Percentiles rank a stretch among this genome's conserved stretches.
These are phyloP conservation scores for Muntiacus muntjak DNA, from an alignment of 2,113 vertebrate genomes.

Conservation along the genomic window DNA sequence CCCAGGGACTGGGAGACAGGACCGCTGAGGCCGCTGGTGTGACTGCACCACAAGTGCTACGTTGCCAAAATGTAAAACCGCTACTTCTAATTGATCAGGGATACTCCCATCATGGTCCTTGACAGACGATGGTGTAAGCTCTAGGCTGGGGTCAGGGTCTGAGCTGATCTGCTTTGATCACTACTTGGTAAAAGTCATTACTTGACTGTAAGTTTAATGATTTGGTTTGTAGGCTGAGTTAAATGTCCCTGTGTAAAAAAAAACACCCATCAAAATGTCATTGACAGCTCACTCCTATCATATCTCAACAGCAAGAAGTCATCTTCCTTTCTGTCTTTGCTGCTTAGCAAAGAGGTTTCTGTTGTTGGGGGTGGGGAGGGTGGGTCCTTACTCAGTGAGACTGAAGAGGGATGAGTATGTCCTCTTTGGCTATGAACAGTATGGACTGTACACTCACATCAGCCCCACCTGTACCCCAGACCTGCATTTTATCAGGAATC, in stretches of 20 bases:
- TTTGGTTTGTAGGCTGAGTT: constrained; percentile 37
- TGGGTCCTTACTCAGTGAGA: neutral
- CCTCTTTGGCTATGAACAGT: neutral
- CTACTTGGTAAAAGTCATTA: constrained; percentile 48
- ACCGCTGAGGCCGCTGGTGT: neutral
- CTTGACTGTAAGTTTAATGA: constrained; percentile 43
- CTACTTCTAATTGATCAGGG: constrained; percentile 1
- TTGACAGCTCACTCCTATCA: constrained; percentile 33
- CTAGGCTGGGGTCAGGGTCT: neutral
- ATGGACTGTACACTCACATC: fast-evolving
- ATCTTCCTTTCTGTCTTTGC: neutral
- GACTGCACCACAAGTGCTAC: neutral
- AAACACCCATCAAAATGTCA: constrained; percentile 45
- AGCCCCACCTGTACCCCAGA: neutral
- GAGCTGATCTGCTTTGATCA: constrained; percentile 43
- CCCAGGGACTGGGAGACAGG: neutral
- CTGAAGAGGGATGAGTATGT: neutral
- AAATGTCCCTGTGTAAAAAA: constrained; percentile 30
- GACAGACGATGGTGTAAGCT: neutral
- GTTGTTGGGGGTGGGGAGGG: neutral
- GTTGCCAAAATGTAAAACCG: neutral
- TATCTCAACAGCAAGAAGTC: neutral
- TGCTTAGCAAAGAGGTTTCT: neutral
- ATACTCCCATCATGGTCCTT: neutral
- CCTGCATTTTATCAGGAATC: neutral